Base-by-base conservation (phyloP, 2,113 vertebrate genomes). In the Sylvietta virens region DNA sequence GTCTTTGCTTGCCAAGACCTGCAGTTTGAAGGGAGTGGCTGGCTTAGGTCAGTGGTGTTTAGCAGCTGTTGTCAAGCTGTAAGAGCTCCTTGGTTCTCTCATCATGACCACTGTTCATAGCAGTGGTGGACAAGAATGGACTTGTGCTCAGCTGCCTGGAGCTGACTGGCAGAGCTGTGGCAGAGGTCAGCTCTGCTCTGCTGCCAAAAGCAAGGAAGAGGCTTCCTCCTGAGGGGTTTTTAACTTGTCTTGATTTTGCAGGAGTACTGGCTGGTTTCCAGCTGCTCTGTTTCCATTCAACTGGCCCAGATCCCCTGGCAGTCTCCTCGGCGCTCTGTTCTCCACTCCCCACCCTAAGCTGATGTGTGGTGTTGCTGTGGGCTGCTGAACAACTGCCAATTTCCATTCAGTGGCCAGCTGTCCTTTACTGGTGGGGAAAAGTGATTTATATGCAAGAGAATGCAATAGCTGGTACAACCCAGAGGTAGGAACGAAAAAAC, bases 401-500 rank as follows among this genome's bases (percentile, higher is more conserved):
- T 93, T 42, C 78, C 62, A 51, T 93, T 94, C 89, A 62, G 74
- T 73, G 85, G 70, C 95, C 93, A 94, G 94, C 94, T 94, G 92
- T 62, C 92, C 93, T 72, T 95, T 85, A 47, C 44, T 86, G 78
- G 33, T 90, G 85, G 62, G 64, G 74, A 94, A 86, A 95, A 90
- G 79, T 73, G 90, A 81, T 95, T 93, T 88, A 72, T 71, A 70
- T 74, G 90, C 62, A 90, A 91, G 81, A 86, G 67, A 90, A 94
- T 66, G 79, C 84, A 86, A 47, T 69, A 76, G 51, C 51, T 92
- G 85, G 85, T 72, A 37, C 67, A 70, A 78, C 61, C 62, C 84
- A 88, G 91, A 82, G 79, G 66, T 58, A 57, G 31, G 22, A 82
- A 66, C 53, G 73, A 77, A 61, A 39, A 39, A 93, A 16, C 2